A percentile compares a stretch with the other conserved stretches of the same genome.
phyloP scores from a whole-genome alignment of 1,140 invertebrate species.

The Tetraneura akinire region DNA sequence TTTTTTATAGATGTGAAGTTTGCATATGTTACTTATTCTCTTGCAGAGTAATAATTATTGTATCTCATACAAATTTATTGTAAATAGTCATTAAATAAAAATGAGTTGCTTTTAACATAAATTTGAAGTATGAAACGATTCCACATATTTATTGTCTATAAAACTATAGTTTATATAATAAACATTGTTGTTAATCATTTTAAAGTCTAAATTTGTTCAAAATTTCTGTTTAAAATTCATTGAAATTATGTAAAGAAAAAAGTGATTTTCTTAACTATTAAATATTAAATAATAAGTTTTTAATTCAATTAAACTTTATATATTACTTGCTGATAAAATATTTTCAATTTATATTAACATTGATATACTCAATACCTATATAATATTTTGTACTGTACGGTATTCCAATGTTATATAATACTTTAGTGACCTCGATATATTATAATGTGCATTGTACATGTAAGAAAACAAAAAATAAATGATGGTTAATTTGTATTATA shows the following conservation, averaged over 20 bases:
- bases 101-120: conserved; percentile 33
- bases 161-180: neutral
- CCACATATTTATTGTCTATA: neutral
- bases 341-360: too few species aligned
- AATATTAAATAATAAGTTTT: neutral
- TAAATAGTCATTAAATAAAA: conserved; percentile 30
- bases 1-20: conserved; percentile 38
- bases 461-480: neutral
- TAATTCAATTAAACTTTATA: neutral
- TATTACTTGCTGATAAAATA: too few species aligned
- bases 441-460: neutral
- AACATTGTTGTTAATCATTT: conserved; percentile 37
- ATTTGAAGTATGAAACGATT: conserved; percentile 2
- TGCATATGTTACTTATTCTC: conserved; percentile 16
- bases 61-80: neutral
- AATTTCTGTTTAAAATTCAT: conserved; percentile 1
- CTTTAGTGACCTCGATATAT: too few species aligned
- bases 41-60: neutral
- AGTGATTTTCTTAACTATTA: conserved; percentile 1
- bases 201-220: conserved; percentile 42
- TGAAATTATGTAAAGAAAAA: neutral
- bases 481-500: neutral
- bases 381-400: too few species aligned
- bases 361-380: too few species aligned
- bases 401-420: too few species aligned